Evolutionary conservation across 2,888 invertebrate genomes (phyloP).

Genomic region (Acanthosepion lycidas): DNA sequence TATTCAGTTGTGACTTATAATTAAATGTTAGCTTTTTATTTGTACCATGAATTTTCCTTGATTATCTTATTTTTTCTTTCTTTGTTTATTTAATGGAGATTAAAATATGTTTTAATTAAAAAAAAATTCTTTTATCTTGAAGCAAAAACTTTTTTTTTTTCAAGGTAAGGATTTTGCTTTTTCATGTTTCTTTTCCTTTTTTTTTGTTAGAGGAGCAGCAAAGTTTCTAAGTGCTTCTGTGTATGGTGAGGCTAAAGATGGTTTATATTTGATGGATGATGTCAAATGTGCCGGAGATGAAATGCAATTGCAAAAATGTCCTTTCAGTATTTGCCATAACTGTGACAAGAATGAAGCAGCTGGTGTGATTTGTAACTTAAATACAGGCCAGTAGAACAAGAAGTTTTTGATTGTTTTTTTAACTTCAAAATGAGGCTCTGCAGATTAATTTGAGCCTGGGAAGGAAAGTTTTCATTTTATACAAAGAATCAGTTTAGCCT

Average conservation of each 20-base stretch:
- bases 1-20: too few relatives aligned
- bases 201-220: not conserved
- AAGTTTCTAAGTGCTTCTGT: not conserved
- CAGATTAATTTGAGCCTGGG: too few relatives aligned
- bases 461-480: too few relatives aligned
- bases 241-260: not conserved
- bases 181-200: not conserved
- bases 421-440: too few relatives aligned
- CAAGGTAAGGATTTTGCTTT: not conserved
- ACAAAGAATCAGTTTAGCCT: too few relatives aligned
- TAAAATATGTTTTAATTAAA: too few relatives aligned
- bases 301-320: slow-evolving; percentile 59
- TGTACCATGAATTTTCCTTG: too few relatives aligned
- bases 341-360: slow-evolving; percentile 63
- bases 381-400: slow-evolving; percentile 56
- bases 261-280: slow-evolving; percentile 65
- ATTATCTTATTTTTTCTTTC: too few relatives aligned
- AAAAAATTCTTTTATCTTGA: too few relatives aligned
- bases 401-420: too few relatives aligned
- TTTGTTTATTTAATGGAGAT: too few relatives aligned
- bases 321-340: slow-evolving; percentile 58
- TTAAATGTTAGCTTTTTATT: too few relatives aligned
- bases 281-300: slow-evolving; percentile 64
- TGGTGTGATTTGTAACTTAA: slow-evolving; percentile 61
- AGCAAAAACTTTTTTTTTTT: not conserved